Evolutionary conservation across 2,888 invertebrate species (phyloP), one percentile per base, ranked within the genome.

Genomic region (Lampropteryx suffumata): DNA sequence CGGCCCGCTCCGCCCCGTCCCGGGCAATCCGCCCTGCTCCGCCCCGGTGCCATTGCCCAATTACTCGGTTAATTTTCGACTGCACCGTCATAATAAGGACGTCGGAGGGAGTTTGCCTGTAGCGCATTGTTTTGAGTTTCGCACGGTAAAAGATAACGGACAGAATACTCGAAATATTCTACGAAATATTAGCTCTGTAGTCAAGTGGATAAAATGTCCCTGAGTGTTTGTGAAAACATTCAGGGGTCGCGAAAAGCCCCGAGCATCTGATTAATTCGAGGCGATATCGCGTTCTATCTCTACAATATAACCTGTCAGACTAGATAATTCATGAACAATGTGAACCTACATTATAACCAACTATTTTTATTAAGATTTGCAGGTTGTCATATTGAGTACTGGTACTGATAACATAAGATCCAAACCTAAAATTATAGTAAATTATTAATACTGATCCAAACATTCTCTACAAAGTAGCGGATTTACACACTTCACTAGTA

Each of bases 21-120:
- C 33, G 35, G 40, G 13, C 13, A n/a, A n/a, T 28, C 21, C 34
- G 21, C 14, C 30, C 24, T 2, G 24, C 37, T 10, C 13, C 26
- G 26, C 34, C 13, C 24, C n/a, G n/a, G 42, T 12, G 32, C 33
- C 37, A 30, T 39, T 11, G 37, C 44, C 26, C 33, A 37, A 42
- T 37, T 42, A 42, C 39, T 52, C 24, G 45, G 26, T 51, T 56
- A 30, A 58, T 55, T 59, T 50, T 49, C 34, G 28, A 51, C 37
- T 54, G 50, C 53, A 51, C 10, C 42, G 27, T 37, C 54, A 37
- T 36, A 49, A 46, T 41, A n/a, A n/a, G 3, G 8, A 30, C 7
- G 13, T 10, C 0, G 0, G n/a, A 17, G 17, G 3, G n/a, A 11
- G 26, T 9, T 10, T 11, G 28, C 24, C 32, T 26, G 26, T 13